A percentile compares a stretch with the other conserved stretches of the same genome.
Conservation (phyloP, 2,888 invertebrate genomes). For the Zaprionus bogoriensis region DNA sequence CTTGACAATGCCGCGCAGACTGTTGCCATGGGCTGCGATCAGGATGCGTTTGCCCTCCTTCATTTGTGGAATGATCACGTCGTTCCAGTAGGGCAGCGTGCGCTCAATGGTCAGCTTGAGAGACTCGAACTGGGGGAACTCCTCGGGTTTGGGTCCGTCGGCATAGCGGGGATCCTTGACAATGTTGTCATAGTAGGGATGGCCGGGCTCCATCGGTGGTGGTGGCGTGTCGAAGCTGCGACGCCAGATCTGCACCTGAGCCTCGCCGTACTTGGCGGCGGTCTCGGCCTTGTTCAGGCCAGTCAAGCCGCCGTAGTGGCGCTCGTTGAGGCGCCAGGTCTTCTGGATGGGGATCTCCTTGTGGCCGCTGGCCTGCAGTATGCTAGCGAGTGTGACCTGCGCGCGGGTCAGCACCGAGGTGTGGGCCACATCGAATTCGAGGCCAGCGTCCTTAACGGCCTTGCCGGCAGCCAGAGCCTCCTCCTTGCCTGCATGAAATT, state of each 20-base stretch:
- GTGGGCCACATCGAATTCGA: conserved; percentile 91
- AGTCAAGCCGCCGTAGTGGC: conserved; percentile 94
- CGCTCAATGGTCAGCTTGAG: conserved; percentile 92
- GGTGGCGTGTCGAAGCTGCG: conserved; percentile 93
- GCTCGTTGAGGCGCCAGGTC: conserved; percentile 93
- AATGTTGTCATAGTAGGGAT: conserved; percentile 90
- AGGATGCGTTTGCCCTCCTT: conserved; percentile 92
- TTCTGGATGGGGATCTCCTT: conserved; percentile 87
- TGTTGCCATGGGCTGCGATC: conserved; percentile 95
- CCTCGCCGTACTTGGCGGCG: conserved; percentile 93
- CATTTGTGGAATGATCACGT: conserved; percentile 89
- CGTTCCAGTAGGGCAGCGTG: conserved; percentile 94
- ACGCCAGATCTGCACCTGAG: conserved; percentile 93
- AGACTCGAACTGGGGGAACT: conserved; percentile 94
- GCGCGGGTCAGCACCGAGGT: conserved; percentile 92
- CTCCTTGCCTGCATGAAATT: conserved; percentile 71
- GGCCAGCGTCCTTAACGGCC: conserved; percentile 89
- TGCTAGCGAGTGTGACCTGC: conserved; percentile 88
- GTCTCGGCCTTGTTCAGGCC: conserved; percentile 95
- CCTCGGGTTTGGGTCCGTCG: conserved; percentile 88
- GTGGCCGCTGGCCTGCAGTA: conserved; percentile 88
- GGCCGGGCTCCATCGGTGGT: conserved; percentile 91
- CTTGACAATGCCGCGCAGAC: conserved; percentile 93
- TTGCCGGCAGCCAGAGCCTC: conserved; percentile 87
- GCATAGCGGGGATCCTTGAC: conserved; percentile 91